Evolutionary conservation across 2,888 invertebrate genomes (phyloP).

Genomic region (Fragum sueziense): DNA sequence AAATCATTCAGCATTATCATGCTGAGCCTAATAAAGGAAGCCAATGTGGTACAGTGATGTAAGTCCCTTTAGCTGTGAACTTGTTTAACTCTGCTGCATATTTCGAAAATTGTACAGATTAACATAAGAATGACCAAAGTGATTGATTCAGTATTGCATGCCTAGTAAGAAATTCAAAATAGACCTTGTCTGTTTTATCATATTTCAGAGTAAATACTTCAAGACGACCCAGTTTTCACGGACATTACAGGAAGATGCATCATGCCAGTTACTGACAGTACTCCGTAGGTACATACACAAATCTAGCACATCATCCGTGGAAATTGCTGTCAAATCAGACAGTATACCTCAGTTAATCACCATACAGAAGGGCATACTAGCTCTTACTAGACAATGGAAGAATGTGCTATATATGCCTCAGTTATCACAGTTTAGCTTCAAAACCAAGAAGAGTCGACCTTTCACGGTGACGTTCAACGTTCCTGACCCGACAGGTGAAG

Average conservation of each 20-base stretch:
- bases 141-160: too few relatives aligned
- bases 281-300: constrained; percentile 90
- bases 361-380: constrained; percentile 96
- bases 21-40: too few relatives aligned
- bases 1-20: too few relatives aligned
- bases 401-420: constrained; percentile 96
- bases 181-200: not conserved
- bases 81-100: too few relatives aligned
- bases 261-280: constrained; percentile 95
- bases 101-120: too few relatives aligned
- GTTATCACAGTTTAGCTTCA: constrained; percentile 92
- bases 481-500: constrained; percentile 66
- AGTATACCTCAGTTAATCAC: constrained; percentile 94
- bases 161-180: too few relatives aligned
- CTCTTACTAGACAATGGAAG: constrained; percentile 98
- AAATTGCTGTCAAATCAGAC: constrained; percentile 91
- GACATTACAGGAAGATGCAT: constrained; percentile 97
- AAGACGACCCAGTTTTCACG: constrained; percentile 91
- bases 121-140: too few relatives aligned
- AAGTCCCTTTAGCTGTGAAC: too few relatives aligned
- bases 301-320: constrained; percentile 90
- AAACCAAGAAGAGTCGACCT: constrained; percentile 85
- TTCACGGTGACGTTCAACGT: constrained; percentile 95
- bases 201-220: constrained; percentile 87
- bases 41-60: too few relatives aligned